Evolutionary conservation across 2,888 invertebrate species (phyloP).

Genomic region (Drosophila fulvimacula): DNA sequence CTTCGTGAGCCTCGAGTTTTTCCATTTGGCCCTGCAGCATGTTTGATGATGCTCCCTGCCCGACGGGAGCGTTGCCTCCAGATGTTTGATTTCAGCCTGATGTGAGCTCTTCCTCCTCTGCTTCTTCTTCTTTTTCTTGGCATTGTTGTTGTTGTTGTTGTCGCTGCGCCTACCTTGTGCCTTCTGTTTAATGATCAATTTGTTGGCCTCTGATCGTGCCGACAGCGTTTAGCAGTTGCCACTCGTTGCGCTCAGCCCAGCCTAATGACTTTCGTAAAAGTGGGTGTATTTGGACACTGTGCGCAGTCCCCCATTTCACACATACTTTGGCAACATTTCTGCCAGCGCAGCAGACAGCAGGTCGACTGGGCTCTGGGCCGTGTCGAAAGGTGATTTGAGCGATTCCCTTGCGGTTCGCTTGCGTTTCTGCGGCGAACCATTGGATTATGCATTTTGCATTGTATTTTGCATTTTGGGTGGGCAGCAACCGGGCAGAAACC

Average conservation of each 20-base stretch:
- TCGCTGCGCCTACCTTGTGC: conserved; percentile 68
- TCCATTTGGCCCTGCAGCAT: conserved; percentile 52
- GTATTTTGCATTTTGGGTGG: conserved; percentile 48
- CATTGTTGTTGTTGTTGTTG: conserved; percentile 32
- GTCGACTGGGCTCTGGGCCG: conserved; percentile 31
- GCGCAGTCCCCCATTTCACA: conserved; percentile 23
- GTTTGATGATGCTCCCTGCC: conserved; percentile 50
- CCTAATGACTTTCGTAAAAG: conserved; percentile 72
- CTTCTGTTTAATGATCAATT: conserved; percentile 82
- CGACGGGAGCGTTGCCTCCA: conserved; percentile 56
- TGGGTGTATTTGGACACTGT: conserved; percentile 63
- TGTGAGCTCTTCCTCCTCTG: conserved; percentile 17
- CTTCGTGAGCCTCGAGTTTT: conserved; percentile 47
- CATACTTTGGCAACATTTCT: conserved; percentile 17
- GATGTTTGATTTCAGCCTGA: conserved; percentile 76
- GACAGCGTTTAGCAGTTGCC: conserved; percentile 74
- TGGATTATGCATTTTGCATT: conserved; percentile 61
- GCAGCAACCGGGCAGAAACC: conserved; percentile 24
- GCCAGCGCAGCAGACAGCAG: conserved; percentile 47
- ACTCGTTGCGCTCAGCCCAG: conserved; percentile 43
- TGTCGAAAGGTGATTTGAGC: conserved; percentile 54
- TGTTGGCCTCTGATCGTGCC: conserved; percentile 76
- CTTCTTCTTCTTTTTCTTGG: not conserved
- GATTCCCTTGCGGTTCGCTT: conserved; percentile 1
- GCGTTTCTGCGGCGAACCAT: conserved; percentile 65